Percentiles rank a stretch among this genome's conserved stretches.
These are phyloP conservation scores for Subanguina moxae DNA, from an alignment of 1,140 invertebrate species.

Conservation along the genomic window DNA sequence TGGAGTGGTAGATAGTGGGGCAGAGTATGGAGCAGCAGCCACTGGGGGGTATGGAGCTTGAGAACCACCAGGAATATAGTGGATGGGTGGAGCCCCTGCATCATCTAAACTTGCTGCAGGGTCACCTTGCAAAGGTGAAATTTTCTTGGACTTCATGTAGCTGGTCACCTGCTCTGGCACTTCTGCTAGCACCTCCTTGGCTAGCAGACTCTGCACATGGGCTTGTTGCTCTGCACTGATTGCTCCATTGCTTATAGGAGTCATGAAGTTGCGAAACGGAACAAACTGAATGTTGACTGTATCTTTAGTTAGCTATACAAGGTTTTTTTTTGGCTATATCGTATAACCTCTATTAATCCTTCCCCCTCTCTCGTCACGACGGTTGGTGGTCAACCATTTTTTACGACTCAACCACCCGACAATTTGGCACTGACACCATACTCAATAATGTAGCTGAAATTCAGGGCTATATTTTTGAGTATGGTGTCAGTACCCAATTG, in stretches of 20 bases:
- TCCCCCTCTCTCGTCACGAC: too few species aligned
- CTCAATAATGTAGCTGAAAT: too few species aligned
- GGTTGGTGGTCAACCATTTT: too few species aligned
- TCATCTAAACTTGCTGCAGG: background rate
- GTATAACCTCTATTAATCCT: too few species aligned
- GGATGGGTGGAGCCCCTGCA: background rate
- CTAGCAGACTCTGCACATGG: constrained; percentile 24
- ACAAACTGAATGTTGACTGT: constrained; percentile 37
- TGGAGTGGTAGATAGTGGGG: background rate
- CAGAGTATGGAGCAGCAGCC: background rate
- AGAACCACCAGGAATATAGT: too few species aligned
- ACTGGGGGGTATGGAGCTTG: background rate
- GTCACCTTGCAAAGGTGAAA: background rate
- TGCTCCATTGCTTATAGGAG: constrained; percentile 8
- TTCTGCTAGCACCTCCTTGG: constrained; percentile 45
- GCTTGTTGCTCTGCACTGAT: constrained; percentile 13
- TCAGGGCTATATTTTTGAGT: too few species aligned
- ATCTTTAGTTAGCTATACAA: too few species aligned
- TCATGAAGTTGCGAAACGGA: constrained; percentile 45
- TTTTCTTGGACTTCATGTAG: background rate
- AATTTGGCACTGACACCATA: too few species aligned
- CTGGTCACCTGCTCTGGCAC: constrained; percentile 37
- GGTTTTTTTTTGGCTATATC: too few species aligned
- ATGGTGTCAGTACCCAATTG: too few species aligned
- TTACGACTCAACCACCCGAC: too few species aligned